Evolutionary conservation across 2,888 invertebrate species (phyloP).

Genomic region (Mechanitis mazaeus): DNA sequence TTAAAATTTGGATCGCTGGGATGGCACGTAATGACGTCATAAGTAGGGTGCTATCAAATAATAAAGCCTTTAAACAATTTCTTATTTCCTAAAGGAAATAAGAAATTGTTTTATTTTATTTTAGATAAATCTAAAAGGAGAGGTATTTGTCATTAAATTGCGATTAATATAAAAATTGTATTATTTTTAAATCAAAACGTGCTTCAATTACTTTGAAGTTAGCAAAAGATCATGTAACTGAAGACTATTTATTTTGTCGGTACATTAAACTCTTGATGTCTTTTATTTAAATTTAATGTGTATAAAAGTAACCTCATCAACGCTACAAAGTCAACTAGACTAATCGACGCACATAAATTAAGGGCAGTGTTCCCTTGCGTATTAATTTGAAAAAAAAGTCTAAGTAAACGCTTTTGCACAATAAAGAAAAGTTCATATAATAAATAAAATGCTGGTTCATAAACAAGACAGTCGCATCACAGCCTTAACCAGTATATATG

Average conservation of each 20-base stretch:
- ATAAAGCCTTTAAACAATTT: too few relatives aligned
- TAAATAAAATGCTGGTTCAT: background rate
- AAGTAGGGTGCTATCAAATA: too few relatives aligned
- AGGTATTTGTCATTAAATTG: too few relatives aligned
- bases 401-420: background rate
- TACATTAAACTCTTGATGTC: background rate
- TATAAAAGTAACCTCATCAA: constrained; percentile 2
- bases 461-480: background rate
- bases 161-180: too few relatives aligned
- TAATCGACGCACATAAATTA: constrained; percentile 6
- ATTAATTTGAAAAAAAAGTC: constrained; percentile 1
- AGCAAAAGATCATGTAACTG: too few relatives aligned
- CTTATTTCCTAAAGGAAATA: too few relatives aligned
- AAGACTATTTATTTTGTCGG: background rate
- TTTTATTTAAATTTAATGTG: constrained; percentile 4
- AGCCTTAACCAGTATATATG: constrained; percentile 22
- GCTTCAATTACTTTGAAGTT: too few relatives aligned
- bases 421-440: background rate
- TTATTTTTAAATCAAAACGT: too few relatives aligned
- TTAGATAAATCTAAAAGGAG: too few relatives aligned
- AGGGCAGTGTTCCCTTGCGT: background rate
- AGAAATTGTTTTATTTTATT: too few relatives aligned
- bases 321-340: constrained; percentile 1
- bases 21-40: too few relatives aligned
- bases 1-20: too few relatives aligned